Evolutionary conservation across 2,797 vertebrate genomes (phyloP), one percentile per base, ranked within the genome.

Genomic region (Cynopterus sphinx): DNA sequence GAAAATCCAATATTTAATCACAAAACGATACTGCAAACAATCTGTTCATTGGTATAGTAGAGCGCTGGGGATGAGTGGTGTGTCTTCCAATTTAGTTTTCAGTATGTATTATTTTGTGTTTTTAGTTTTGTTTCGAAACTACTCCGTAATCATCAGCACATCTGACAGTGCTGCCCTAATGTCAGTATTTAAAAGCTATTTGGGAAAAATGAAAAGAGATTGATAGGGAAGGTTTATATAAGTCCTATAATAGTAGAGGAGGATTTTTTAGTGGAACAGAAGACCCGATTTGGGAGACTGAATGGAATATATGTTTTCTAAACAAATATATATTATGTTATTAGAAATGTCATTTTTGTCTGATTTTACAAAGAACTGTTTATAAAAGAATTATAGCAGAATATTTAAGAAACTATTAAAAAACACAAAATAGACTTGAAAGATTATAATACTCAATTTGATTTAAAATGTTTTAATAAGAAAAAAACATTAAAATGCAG

Each of bases 41-140:
- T 59, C 2, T 82, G 33, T 65, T 16, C 61, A 22, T 71, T 85
- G 26, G 31, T 63, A 5, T 49, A 26, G 6, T 16, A 67, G 28
- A 94, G 4, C 33, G 1, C 9, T 41, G 12, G 15, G 4, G 24
- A 70, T 79, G 41, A 92, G 4, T 57, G n/a, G 0, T 49, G 1
- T 24, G 19, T 79, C 53, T 51, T 87, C 26, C 36, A 43, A 61
- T 74, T 74, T 59, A 63, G 3, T 10, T 81, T 59, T 41, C 12
- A 75, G 28, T 86, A 61, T 11, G 71, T 0, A 28, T 2, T 93
- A 16, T 43, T 84, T 51, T 0, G 6, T 41, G 4, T 6, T 90
- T 85, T 93, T 53, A 75, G 15, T 65, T 88, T 94, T 95, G 46
- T 51, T 95, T 89, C 59, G n/a, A 94, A 94, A 90, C 46, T 22